These are phyloP conservation scores for Vulpes lagopus DNA, from an alignment of 2,113 vertebrate genomes.

Conservation along the genomic window DNA sequence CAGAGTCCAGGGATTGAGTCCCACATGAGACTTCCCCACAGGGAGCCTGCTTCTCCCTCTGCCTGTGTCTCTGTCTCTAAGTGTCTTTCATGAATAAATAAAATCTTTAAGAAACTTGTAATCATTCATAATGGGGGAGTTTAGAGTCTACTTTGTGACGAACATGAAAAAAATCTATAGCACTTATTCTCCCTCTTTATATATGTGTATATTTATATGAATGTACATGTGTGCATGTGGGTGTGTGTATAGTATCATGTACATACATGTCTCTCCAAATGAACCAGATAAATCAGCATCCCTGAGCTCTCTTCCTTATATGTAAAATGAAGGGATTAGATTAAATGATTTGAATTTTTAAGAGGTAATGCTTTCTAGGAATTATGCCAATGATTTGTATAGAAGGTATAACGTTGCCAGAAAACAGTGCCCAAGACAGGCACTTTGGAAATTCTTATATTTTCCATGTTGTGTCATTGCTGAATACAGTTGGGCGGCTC, in stretches of 20 bases:
- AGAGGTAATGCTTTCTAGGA: not conserved
- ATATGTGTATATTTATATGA: not conserved
- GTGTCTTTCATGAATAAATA: no score
- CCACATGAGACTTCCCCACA: no score
- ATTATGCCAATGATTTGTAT: not conserved
- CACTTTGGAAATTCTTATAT: not conserved
- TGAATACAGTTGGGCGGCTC: not conserved
- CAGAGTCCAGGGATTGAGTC: no score
- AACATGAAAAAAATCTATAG: not conserved
- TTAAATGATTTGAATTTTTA: not conserved
- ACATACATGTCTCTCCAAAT: not conserved
- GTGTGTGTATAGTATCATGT: not conserved
- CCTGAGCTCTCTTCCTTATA: not conserved
- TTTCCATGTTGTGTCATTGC: not conserved
- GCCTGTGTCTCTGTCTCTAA: no score
- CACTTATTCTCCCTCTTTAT: not conserved
- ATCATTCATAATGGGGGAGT: not conserved
- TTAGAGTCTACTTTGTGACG: conserved; percentile 11
- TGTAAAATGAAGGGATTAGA: not conserved
- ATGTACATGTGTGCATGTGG: not conserved
- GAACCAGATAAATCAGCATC: not conserved
- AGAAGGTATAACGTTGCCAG: not conserved
- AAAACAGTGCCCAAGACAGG: not conserved
- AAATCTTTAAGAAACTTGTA: no score
- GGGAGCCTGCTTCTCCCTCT: no score